Evolutionary conservation across 1,140 invertebrate genomes (phyloP), one percentile per base, ranked within the genome.

Genomic region (Eupristina koningsbergeri): DNA sequence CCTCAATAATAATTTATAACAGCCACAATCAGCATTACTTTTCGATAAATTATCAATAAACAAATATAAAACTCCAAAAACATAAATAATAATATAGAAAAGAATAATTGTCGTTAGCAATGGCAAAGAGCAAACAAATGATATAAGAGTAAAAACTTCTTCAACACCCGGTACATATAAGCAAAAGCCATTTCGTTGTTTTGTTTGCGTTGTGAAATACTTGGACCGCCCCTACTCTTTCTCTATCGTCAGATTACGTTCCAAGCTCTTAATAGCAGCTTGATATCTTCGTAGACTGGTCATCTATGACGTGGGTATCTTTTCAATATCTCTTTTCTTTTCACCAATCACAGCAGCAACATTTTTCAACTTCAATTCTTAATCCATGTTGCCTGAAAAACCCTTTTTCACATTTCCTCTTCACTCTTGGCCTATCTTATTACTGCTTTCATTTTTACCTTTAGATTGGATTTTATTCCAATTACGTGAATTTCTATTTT

Each of bases 151-250:
- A 50, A 17, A 31, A 75, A 75, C 11, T 75, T 47, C 13, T 53
- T 53, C 6, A 29, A 36, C 74, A 58, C 74, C 74, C 74, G 74
- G 31, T 76, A 76, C 13, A 36, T 61, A 36, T 31, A 76, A 75
- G 13, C 47, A 75, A 74, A 3, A 34, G 22, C 7, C 13, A 61
- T 58, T 58, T 31, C 26, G 74, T 76, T 76, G 50, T 53, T 53
- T 75, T 53, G 31, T 76, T 58, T 76, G 50, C 22, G 74, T 76
- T 53, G 31, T 76, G 50, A 76, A 79, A 47, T 67, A 67, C 77
- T 79, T 79, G 77, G 63, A 64, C 41, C 58, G 53, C 58, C 61
- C 41, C 76, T 39, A 63, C 53, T 78, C 36, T 79, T 47, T 67
- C n/a, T 34, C 19, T 80, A 71, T 39, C 71, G 34, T 53, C 31